Evolutionary conservation across 2,888 invertebrate genomes (phyloP).

Genomic region (Polylopha cassiicola): DNA sequence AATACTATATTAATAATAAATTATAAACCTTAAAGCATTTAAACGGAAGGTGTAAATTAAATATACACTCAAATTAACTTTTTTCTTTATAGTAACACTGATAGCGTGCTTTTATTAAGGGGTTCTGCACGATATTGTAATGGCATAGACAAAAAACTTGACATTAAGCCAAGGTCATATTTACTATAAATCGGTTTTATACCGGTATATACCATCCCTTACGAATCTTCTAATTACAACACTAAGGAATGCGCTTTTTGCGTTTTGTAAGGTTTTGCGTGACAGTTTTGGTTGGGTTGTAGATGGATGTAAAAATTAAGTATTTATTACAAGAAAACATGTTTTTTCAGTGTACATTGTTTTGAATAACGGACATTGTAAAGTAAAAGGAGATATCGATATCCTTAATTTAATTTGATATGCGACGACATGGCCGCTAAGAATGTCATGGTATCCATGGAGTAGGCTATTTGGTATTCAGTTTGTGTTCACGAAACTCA

Average conservation of each 20-base stretch:
- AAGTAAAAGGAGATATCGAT: constrained; percentile 28
- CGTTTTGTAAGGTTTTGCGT: constrained; percentile 20
- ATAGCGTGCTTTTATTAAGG: too few relatives aligned
- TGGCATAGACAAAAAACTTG: constrained; percentile 9
- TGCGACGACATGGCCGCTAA: constrained; percentile 45
- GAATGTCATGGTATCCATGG: constrained; percentile 43
- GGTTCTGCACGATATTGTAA: background rate
- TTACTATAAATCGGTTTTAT: constrained; percentile 6
- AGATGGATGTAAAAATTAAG: constrained; percentile 10
- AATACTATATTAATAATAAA: too few relatives aligned
- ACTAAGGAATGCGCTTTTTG: constrained; percentile 20
- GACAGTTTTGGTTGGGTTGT: constrained; percentile 20
- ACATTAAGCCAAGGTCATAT: background rate
- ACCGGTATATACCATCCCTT: constrained; percentile 7
- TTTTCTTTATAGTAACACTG: too few relatives aligned
- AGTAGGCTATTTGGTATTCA: constrained; percentile 56
- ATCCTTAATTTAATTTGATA: constrained; percentile 52
- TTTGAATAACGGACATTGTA: constrained; percentile 9
- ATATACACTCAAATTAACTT: too few relatives aligned
- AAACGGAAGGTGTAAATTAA: too few relatives aligned
- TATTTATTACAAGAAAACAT: constrained; percentile 3
- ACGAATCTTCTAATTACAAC: too few relatives aligned
- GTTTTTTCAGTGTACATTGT: constrained; percentile 6
- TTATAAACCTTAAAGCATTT: too few relatives aligned
- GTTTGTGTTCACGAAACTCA: constrained; percentile 42